Conservation (phyloP, 2,113 vertebrate genomes). For the Upupa epops region DNA sequence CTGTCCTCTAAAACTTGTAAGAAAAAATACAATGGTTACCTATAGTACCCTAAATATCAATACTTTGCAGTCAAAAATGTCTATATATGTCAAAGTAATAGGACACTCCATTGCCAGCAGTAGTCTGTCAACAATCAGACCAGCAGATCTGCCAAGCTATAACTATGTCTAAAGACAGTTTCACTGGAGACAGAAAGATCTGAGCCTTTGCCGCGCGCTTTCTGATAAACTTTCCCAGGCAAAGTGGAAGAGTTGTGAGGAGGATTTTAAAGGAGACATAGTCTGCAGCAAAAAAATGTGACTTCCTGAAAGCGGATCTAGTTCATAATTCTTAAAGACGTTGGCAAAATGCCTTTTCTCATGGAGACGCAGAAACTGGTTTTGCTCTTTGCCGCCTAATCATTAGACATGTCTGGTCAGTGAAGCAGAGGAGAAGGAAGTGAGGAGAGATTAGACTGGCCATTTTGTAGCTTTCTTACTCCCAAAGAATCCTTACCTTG, state of each 20-base stretch:
- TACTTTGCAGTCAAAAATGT: not conserved
- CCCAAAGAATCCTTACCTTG: not conserved
- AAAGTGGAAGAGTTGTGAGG: slow-evolving; percentile 35
- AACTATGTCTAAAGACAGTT: slow-evolving; percentile 19
- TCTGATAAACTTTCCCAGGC: slow-evolving; percentile 20
- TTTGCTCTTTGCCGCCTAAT: slow-evolving; percentile 10
- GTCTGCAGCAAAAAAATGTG: not conserved
- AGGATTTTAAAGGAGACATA: not conserved
- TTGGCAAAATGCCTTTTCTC: slow-evolving; percentile 27
- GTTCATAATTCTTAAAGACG: not conserved
- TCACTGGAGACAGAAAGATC: not conserved
- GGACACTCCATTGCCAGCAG: not conserved
- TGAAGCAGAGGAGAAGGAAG: slow-evolving; percentile 55
- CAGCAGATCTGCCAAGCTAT: not conserved
- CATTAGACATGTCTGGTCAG: not conserved
- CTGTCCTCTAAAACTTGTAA: not conserved
- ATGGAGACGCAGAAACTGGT: not conserved
- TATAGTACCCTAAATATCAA: slow-evolving; percentile 14
- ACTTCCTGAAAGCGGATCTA: slow-evolving; percentile 18
- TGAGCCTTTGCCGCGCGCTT: not conserved
- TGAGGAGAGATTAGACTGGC: slow-evolving; percentile 39
- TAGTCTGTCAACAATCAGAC: not conserved
- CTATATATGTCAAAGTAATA: slow-evolving; percentile 8
- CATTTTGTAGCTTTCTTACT: slow-evolving; percentile 8
- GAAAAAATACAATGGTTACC: not conserved